These are phyloP conservation scores for Drosophila saltans DNA, from an alignment of 1,140 invertebrate species.

Conservation along the genomic window DNA sequence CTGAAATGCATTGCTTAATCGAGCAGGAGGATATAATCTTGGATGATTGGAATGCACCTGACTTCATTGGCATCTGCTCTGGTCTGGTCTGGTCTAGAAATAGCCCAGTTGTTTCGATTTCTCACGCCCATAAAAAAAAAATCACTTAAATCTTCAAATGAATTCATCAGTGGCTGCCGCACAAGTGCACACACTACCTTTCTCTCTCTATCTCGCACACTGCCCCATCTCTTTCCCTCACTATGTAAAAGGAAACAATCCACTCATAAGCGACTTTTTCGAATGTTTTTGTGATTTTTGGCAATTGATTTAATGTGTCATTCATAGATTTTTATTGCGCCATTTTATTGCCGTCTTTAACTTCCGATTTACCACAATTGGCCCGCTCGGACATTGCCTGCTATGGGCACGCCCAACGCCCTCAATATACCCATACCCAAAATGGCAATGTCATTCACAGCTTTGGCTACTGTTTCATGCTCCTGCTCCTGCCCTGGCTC, in stretches of 20 bases:
- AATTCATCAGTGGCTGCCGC: slow-evolving; percentile 55
- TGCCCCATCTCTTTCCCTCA: slow-evolving; percentile 15
- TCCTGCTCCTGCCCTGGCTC: slow-evolving; percentile 1
- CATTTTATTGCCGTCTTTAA: slow-evolving; percentile 83
- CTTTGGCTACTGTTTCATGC: slow-evolving; percentile 18
- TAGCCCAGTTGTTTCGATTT: slow-evolving; percentile 59
- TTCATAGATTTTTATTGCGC: slow-evolving; percentile 83
- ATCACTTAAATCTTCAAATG: slow-evolving; percentile 72
- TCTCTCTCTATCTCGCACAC: not conserved
- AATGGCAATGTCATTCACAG: slow-evolving; percentile 35
- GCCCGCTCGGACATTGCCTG: slow-evolving; percentile 83
- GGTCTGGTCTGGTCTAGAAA: slow-evolving; percentile 43
- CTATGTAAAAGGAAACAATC: slow-evolving; percentile 48
- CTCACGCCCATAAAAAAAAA: slow-evolving; percentile 68
- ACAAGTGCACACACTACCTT: slow-evolving; percentile 12
- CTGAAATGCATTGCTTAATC: slow-evolving; percentile 73
- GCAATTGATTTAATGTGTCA: slow-evolving; percentile 84
- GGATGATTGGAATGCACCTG: slow-evolving; percentile 49
- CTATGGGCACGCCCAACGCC: slow-evolving; percentile 34
- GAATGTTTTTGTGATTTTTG: slow-evolving; percentile 79
- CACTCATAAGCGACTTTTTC: slow-evolving; percentile 71
- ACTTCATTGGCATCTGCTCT: not conserved
- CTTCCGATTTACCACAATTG: slow-evolving; percentile 84
- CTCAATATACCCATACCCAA: not conserved
- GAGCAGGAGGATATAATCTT: slow-evolving; percentile 10